Evolutionary conservation across 2,113 vertebrate genomes (phyloP), one percentile per base, ranked within the genome.

Genomic region (Callopanchax toddi): DNA sequence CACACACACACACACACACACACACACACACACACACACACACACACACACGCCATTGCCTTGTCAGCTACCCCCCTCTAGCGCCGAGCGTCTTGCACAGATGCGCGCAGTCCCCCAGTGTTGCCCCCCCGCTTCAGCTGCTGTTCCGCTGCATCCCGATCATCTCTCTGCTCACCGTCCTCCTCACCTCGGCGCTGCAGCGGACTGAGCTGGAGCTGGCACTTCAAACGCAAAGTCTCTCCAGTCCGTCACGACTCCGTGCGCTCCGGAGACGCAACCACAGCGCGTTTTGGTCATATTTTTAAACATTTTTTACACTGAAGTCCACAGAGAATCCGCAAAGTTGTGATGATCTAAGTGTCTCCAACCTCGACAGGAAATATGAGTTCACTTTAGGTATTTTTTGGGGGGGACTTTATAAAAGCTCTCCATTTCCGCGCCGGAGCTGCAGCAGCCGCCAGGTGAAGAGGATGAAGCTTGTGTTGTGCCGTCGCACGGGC

Each of bases 31-130:
- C 60, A 52, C 52, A 64, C 60, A 59, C 62, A 59, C 64, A 64
- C 72, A n/a, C 46, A 44, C 71, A 65, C 67, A 39, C 65, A 25
- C 51, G 59, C 68, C 78, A 71, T 91, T 90, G 79, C 87, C 89
- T 93, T 92, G 93, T 94, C 92, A 52, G 82, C 93, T 90, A 93
- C 87, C 94, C 87, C 95, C 95, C 95, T 93, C 95, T 96, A 97
- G 95, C 90, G 95, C 93, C 78, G 70, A 90, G 70, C 54, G 43
- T 53, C 80, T 74, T 64, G 89, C 79, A 91, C 88, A 90, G 79
- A 89, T 71, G 87, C 75, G 70, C 81, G n/a, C 81, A 71, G 82
- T 85, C 81, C 79, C 74, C 36, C 32, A 2, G 39, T 20, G 56
- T 43, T 71, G 72, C 67, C 68, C 55, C 83, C 60, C 54, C 60